Evolutionary conservation across 2,888 invertebrate genomes (phyloP).

Genomic region (Polydesmus complanatus): DNA sequence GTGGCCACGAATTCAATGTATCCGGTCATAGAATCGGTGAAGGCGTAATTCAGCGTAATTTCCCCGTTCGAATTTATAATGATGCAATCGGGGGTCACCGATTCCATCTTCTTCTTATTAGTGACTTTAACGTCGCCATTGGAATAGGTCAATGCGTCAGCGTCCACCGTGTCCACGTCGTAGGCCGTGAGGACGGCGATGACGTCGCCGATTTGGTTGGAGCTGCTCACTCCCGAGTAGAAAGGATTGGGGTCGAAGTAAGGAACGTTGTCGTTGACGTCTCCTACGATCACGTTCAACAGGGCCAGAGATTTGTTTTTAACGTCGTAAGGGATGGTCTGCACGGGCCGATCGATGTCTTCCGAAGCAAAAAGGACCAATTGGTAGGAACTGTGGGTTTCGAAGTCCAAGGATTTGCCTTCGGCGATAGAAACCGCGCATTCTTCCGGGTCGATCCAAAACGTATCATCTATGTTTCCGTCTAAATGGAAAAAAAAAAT

Average conservation of each 20-base stretch:
- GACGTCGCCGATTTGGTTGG: not conserved
- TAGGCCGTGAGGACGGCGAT: not conserved
- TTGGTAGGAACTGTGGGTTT: no score
- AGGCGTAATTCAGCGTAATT: not conserved
- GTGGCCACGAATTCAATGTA: not conserved
- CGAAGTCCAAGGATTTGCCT: no score
- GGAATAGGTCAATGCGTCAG: not conserved
- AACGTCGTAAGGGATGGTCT: not conserved
- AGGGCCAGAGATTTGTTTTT: not conserved
- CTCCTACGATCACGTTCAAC: not conserved
- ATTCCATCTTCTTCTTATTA: not conserved
- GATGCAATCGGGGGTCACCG: not conserved
- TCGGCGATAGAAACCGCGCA: no score
- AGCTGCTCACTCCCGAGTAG: not conserved
- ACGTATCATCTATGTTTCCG: no score
- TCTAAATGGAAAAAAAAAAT: no score
- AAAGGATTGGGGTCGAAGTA: not conserved
- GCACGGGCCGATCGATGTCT: not conserved
- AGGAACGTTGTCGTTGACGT: not conserved
- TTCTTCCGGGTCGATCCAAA: no score
- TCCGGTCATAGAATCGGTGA: not conserved
- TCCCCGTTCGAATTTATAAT: not conserved
- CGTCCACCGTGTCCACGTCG: not conserved
- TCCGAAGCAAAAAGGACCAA: not conserved
- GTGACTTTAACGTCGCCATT: not conserved